Conservation (phyloP, 2,797 vertebrate genomes). For the Gadopsis marmoratus region DNA sequence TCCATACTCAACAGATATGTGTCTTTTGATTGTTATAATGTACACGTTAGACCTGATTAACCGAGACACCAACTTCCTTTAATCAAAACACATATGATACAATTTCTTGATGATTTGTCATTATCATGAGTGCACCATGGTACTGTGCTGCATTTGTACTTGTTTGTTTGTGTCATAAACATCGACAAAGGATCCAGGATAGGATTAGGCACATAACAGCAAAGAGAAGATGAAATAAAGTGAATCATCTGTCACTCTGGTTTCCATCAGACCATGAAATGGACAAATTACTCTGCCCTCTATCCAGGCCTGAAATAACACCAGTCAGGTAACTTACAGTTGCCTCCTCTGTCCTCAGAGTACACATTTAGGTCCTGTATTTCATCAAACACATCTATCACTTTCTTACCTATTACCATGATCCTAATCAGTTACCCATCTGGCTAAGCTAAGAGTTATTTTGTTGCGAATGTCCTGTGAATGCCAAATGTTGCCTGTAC, state of each 20-base stretch:
- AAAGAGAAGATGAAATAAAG: slow-evolving; percentile 57
- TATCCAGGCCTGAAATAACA: slow-evolving; percentile 56
- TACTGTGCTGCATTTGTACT: slow-evolving; percentile 34
- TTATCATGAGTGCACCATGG: not conserved
- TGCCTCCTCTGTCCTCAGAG: slow-evolving; percentile 26
- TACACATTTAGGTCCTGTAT: slow-evolving; percentile 29
- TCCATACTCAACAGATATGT: not conserved
- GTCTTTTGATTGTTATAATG: slow-evolving; percentile 16
- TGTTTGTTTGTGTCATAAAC: slow-evolving; percentile 57
- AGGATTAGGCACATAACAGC: slow-evolving; percentile 56
- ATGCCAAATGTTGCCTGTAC: slow-evolving; percentile 69
- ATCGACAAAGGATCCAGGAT: slow-evolving; percentile 55
- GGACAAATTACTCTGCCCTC: slow-evolving; percentile 50
- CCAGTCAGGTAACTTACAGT: slow-evolving; percentile 32
- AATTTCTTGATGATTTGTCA: slow-evolving; percentile 24
- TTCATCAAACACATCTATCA: slow-evolving; percentile 23
- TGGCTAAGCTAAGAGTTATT: slow-evolving; percentile 53
- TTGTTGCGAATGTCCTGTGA: slow-evolving; percentile 56
- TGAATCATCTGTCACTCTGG: slow-evolving; percentile 66
- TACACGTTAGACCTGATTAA: slow-evolving; percentile 18
- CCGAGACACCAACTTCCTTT: not conserved
- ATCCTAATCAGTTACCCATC: slow-evolving; percentile 68
- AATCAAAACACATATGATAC: not conserved
- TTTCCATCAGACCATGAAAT: slow-evolving; percentile 69
- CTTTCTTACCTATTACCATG: slow-evolving; percentile 44